A percentile compares a stretch with the other conserved stretches of the same genome.
Conservation (phyloP, 2,888 invertebrate species). For the Suillia variegata region DNA sequence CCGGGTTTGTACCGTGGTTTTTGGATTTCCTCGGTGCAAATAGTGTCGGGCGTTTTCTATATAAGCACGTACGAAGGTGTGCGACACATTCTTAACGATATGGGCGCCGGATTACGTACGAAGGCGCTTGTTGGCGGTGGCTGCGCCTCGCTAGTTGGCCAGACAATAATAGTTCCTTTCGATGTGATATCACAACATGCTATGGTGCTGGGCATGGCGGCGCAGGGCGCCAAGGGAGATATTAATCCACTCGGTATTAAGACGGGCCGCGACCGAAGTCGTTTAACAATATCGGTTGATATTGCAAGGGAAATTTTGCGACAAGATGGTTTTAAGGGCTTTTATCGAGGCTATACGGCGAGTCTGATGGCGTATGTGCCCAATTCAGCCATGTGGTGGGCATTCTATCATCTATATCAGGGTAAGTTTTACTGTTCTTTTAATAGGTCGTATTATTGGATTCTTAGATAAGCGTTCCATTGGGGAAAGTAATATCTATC, state of each 20-base stretch:
- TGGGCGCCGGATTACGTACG: constrained; percentile 53
- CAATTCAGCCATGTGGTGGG: constrained; percentile 98
- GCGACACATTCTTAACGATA: constrained; percentile 74
- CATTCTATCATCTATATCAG: constrained; percentile 90
- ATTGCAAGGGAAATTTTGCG: constrained; percentile 79
- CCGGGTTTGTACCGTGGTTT: constrained; percentile 92
- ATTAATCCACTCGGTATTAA: constrained; percentile 80
- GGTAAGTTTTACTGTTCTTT: constrained; percentile 67
- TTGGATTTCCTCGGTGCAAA: constrained; percentile 91
- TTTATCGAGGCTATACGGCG: constrained; percentile 92
- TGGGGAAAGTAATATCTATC: no score
- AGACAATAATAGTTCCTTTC: constrained; percentile 95
- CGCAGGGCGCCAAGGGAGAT: constrained; percentile 61
- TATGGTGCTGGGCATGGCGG: constrained; percentile 83
- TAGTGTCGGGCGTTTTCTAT: constrained; percentile 85
- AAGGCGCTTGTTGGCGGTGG: constrained; percentile 88
- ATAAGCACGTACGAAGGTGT: constrained; percentile 94
- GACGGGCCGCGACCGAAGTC: constrained; percentile 67
- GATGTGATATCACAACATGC: constrained; percentile 96
- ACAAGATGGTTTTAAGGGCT: constrained; percentile 83
- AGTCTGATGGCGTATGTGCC: constrained; percentile 93
- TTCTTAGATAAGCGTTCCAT: no score
- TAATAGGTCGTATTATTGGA: no score
- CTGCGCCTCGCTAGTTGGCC: constrained; percentile 89
- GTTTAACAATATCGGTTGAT: constrained; percentile 72